A percentile compares a stretch with the other conserved stretches of the same genome.
These are phyloP conservation scores for Leptodactylus fuscus DNA, from an alignment of 2,113 vertebrate species.

Conservation along the genomic window DNA sequence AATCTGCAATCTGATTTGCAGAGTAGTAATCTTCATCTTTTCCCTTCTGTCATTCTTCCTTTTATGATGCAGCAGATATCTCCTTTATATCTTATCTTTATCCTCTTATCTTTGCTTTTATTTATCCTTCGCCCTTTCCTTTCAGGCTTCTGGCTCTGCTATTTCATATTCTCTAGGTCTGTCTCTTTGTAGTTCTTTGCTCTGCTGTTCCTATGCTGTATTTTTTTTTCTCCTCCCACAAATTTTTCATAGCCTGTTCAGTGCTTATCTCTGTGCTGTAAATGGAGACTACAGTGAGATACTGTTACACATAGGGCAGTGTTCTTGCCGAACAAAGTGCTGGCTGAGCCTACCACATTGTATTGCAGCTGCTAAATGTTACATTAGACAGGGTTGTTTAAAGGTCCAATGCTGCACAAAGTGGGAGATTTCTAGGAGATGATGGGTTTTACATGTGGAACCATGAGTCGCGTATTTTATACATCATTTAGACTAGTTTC, in stretches of 20 bases:
- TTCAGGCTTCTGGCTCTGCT: background rate
- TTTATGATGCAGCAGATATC: background rate
- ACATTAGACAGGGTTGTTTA: background rate
- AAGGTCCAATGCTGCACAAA: background rate
- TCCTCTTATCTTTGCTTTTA: background rate
- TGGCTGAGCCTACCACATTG: background rate
- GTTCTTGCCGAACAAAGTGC: no score
- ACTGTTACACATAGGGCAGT: background rate
- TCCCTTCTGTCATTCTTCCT: background rate
- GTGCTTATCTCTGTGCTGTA: conserved; percentile 4
- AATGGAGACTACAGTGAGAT: conserved; percentile 11
- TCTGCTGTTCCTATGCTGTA: background rate
- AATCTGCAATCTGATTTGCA: background rate
- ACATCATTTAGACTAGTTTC: background rate
- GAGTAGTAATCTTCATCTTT: background rate
- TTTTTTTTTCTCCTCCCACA: background rate
- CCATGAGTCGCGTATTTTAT: background rate
- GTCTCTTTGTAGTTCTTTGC: background rate
- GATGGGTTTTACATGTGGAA: no score
- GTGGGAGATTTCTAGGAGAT: no score
- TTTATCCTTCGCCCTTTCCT: background rate
- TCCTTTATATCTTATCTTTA: background rate
- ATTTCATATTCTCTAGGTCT: background rate
- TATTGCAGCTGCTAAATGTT: background rate
- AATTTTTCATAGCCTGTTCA: background rate